Evolutionary conservation across 2,113 vertebrate species (phyloP).

Genomic region (Poeciliopsis occidentalis): DNA sequence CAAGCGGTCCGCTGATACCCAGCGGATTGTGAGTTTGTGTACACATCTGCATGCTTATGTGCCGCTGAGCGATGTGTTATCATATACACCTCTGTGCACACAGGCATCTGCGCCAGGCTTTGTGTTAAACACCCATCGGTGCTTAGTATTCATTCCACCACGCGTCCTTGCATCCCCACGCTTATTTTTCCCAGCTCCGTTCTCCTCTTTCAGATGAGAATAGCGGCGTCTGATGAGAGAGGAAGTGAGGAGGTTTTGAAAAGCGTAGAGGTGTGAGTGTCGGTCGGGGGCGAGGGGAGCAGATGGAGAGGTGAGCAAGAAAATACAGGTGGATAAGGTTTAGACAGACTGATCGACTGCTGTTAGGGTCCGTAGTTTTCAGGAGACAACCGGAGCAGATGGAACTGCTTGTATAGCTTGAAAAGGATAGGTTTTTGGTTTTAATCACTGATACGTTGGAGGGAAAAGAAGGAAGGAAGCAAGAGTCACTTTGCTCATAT

Average conservation of each 20-base stretch:
- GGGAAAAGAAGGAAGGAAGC: slow-evolving; percentile 4
- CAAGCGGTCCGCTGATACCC: slow-evolving; percentile 68
- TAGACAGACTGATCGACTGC: slow-evolving; percentile 35
- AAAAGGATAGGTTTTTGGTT: not conserved
- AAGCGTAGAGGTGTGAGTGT: not conserved
- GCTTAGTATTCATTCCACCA: slow-evolving; percentile 80
- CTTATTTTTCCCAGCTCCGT: slow-evolving; percentile 67
- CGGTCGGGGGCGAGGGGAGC: not conserved
- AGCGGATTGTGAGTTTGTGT: slow-evolving; percentile 52
- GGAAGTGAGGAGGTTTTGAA: not conserved
- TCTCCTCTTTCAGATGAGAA: slow-evolving; percentile 66
- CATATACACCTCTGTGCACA: slow-evolving; percentile 53
- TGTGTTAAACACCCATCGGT: slow-evolving; percentile 74
- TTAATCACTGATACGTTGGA: not conserved
- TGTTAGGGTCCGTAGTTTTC: slow-evolving; percentile 33
- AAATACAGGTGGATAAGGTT: slow-evolving; percentile 63
- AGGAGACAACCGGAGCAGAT: slow-evolving; percentile 39
- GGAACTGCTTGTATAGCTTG: slow-evolving; percentile 22
- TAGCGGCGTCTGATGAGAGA: slow-evolving; percentile 48
- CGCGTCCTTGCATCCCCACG: slow-evolving; percentile 73
- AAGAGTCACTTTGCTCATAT: not conserved
- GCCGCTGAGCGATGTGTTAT: slow-evolving; percentile 44
- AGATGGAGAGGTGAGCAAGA: slow-evolving; percentile 11
- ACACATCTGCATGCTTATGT: slow-evolving; percentile 42
- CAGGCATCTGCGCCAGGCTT: slow-evolving; percentile 33